Conservation (phyloP, 2,797 vertebrate species). For the Eulemur coronatus region DNA sequence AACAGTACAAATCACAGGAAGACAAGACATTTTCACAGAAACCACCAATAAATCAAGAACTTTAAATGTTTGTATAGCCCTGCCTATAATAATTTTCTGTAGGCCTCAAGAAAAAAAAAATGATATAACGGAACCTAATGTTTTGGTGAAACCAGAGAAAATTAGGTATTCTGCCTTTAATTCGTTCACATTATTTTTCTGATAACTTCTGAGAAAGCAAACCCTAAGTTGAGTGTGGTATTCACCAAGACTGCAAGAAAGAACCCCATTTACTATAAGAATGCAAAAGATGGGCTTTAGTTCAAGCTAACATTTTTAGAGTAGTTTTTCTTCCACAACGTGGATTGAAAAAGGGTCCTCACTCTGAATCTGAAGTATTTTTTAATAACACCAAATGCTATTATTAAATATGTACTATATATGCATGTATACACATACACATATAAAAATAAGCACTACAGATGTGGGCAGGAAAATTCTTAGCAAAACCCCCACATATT, state of each 20-base stretch:
- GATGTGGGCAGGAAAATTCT: slow-evolving; percentile 71
- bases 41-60: not conserved
- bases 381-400: slow-evolving; percentile 59
- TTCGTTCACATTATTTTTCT: not conserved
- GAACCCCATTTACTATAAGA: not conserved
- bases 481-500: slow-evolving; percentile 70
- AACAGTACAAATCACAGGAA: not conserved
- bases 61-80: not conserved
- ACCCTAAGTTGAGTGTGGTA: not conserved
- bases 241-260: not conserved
- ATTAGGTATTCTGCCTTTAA: not conserved
- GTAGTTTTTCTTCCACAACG: not conserved
- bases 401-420: slow-evolving; percentile 65
- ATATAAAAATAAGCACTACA: slow-evolving; percentile 76
- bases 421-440: slow-evolving; percentile 43
- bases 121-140: not conserved
- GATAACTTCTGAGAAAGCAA: slow-evolving; percentile 17
- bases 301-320: slow-evolving; percentile 26
- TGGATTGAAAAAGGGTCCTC: not conserved
- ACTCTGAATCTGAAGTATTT: slow-evolving; percentile 66
- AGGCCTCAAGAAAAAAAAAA: not conserved
- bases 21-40: slow-evolving; percentile 21
- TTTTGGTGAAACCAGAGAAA: not conserved
- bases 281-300: not conserved
- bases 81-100: not conserved